Evolutionary conservation across 2,113 vertebrate species (phyloP).

Genomic region (Terrapene triunguis): DNA sequence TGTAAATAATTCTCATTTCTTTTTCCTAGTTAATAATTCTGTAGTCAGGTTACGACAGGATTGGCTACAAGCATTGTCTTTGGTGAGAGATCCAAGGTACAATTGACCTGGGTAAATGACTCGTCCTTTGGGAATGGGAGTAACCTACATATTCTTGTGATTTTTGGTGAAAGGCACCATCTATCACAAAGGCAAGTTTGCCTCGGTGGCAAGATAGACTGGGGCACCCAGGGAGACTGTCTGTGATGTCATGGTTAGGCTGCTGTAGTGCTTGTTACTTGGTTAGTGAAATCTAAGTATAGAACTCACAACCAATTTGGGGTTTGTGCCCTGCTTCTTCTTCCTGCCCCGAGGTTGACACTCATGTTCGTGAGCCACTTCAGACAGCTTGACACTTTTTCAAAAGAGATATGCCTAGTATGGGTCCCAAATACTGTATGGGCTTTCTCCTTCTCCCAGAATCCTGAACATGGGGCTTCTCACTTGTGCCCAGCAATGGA

Average conservation of each 20-base stretch:
- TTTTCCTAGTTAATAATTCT: no score
- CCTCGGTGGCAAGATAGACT: background rate
- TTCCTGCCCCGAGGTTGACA: background rate
- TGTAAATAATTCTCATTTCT: no score
- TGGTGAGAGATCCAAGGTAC: no score
- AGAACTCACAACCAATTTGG: background rate
- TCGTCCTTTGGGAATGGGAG: no score
- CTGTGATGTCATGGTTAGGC: background rate
- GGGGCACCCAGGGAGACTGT: background rate
- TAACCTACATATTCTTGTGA: no score
- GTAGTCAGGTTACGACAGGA: no score
- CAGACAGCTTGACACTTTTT: background rate
- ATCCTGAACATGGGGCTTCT: background rate
- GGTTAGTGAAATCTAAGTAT: background rate
- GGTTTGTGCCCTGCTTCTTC: background rate
- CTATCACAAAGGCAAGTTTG: background rate
- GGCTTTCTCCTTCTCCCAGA: background rate
- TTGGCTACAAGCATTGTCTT: no score
- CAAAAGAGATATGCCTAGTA: rapidly evolving
- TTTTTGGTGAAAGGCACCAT: no score
- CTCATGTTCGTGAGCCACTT: background rate
- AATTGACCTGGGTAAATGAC: no score
- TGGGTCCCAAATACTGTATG: background rate
- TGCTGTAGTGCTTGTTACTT: background rate
- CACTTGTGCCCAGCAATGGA: rapidly evolving